Evolutionary conservation across 64 coral and sea anemone species (phyloP), one percentile per base, ranked within the genome.

Genomic region (Porites australiensis): DNA sequence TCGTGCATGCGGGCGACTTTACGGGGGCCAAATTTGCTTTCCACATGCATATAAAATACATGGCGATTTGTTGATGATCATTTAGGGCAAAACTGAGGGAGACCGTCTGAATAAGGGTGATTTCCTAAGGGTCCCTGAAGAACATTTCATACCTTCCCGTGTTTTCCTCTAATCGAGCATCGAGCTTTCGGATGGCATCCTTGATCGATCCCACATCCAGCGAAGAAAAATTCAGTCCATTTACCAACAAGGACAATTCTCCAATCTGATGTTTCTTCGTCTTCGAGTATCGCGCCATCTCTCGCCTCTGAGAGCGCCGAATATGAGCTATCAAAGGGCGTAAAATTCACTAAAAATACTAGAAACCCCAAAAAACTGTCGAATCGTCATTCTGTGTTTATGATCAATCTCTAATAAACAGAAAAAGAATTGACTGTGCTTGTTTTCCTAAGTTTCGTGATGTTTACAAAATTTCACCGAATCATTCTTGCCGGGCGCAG

Each of bases 141-240:
- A 44, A n/a, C 45, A 64, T 8, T 76, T 51, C 72, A 59, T 63
- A 93, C 91, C 91, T 93, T 55, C 51, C 50, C 13, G 91, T 47
- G 75, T 93, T 93, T 50, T 74, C 73, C 45, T 93, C 91, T 67
- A 93, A 72, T 43, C 73, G 71, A 57, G 82, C 18, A 79, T 93
- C 91, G 19, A 93, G 75, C 69, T 87, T 85, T 13, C 19, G 19
- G 50, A 93, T 79, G 4, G 91, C 82, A 8, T 85, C 70, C 79
- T 87, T 93, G 10, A 93, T 86, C 3, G 75, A 86, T 20, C 85
- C 91, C 2, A 78, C 22, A 70, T 93, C 91, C 58, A 78, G 82
- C 44, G 73, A 74, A 49, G 85, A 87, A 79, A 70, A 75, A 50
- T 63, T 74, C 47, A 93, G n/a, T 2, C 91, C 91, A 53, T 72